Evolutionary conservation across 2,797 vertebrate genomes (phyloP).

Genomic region (Macrochelys suwanniensis): DNA sequence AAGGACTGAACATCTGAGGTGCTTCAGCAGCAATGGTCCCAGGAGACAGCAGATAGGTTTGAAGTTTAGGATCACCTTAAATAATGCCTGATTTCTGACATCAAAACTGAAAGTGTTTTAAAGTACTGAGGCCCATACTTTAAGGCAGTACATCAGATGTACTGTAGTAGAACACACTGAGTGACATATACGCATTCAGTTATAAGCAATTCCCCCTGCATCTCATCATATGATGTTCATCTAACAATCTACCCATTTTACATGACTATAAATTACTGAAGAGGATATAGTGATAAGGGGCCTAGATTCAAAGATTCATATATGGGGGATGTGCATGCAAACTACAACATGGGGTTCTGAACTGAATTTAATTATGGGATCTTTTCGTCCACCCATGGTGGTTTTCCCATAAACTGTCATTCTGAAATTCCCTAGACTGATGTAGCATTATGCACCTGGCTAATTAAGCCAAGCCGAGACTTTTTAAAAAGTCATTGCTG

Average conservation of each 20-base stretch:
- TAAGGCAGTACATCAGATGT: background rate
- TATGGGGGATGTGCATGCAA: conserved; percentile 10
- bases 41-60: background rate
- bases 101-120: background rate
- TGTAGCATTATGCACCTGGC: conserved; percentile 11
- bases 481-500: conserved; percentile 9
- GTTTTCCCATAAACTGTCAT: background rate
- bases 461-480: conserved; percentile 8
- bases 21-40: background rate
- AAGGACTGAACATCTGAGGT: background rate
- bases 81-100: background rate
- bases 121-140: no score
- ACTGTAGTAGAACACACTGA: background rate
- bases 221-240: background rate
- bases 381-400: background rate
- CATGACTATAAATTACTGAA: background rate
- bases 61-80: background rate
- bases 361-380: conserved; percentile 30
- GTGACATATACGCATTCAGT: background rate
- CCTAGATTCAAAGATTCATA: background rate
- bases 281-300: background rate
- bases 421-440: background rate
- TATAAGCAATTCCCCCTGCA: background rate
- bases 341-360: background rate
- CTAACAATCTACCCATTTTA: background rate